Evolutionary conservation across 2,797 vertebrate genomes (phyloP).

Genomic region (Sebastes jordani): DNA sequence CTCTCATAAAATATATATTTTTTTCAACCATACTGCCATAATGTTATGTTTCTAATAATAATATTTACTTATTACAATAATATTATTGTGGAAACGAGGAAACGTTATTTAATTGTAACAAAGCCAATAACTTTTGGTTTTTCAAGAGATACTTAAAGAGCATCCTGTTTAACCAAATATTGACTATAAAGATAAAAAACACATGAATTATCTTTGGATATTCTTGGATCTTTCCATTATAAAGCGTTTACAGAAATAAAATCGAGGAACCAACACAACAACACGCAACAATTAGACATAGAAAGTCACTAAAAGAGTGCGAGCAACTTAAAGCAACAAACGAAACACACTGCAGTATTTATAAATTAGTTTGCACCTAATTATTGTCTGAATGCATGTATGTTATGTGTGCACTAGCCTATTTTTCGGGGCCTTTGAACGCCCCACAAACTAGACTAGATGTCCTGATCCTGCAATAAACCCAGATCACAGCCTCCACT

Average conservation of each 20-base stretch:
- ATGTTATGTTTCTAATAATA: not conserved
- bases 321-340: not conserved
- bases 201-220: not conserved
- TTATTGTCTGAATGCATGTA: slow-evolving; percentile 12
- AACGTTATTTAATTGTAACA: not conserved
- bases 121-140: not conserved
- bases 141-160: not conserved
- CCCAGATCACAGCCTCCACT: slow-evolving; percentile 88
- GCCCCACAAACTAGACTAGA: slow-evolving; percentile 70
- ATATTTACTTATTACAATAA: not conserved
- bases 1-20: not conserved
- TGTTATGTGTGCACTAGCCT: slow-evolving; percentile 13
- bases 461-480: slow-evolving; percentile 84
- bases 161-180: not conserved
- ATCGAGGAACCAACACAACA: not conserved
- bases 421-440: slow-evolving; percentile 27
- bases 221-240: not conserved
- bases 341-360: not conserved
- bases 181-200: not conserved
- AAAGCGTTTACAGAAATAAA: not conserved
- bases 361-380: not conserved
- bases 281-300: not conserved
- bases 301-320: not conserved
- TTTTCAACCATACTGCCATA: not conserved
- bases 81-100: not conserved